These are phyloP conservation scores for Strongylocentrotus purpuratus DNA, from an alignment of 35 echinoderm and acorn worm genomes.

Conservation along the genomic window DNA sequence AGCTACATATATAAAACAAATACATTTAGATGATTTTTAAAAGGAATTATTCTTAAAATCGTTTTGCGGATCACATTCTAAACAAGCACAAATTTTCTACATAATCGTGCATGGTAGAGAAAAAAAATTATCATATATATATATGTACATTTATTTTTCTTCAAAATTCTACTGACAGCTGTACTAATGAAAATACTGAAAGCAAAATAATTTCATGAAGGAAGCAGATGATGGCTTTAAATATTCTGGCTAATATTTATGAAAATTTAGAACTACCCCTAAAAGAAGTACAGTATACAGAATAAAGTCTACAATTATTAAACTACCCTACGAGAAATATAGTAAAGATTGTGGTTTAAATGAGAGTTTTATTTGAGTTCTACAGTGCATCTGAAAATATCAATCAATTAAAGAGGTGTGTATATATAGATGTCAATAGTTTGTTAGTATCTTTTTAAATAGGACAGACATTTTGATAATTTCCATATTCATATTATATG, in stretches of 20 bases:
- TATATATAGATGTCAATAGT: background rate
- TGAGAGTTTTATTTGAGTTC: background rate
- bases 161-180: background rate
- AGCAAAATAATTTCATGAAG: conserved; percentile 27
- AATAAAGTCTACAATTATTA: too few species aligned
- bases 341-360: background rate
- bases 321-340: background rate
- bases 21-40: background rate
- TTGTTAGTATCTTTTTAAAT: background rate
- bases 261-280: background rate
- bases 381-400: background rate
- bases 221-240: background rate
- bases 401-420: too few species aligned
- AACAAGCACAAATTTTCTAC: background rate
- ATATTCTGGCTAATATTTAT: background rate
- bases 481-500: too few species aligned
- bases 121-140: background rate
- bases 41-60: background rate
- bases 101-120: background rate
- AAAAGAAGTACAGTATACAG: background rate
- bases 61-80: background rate
- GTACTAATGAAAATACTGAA: background rate
- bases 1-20: background rate
- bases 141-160: background rate
- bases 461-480: too few species aligned